phyloP scores from a whole-genome alignment of 1,140 invertebrate genomes.

The Mya arenaria region DNA sequence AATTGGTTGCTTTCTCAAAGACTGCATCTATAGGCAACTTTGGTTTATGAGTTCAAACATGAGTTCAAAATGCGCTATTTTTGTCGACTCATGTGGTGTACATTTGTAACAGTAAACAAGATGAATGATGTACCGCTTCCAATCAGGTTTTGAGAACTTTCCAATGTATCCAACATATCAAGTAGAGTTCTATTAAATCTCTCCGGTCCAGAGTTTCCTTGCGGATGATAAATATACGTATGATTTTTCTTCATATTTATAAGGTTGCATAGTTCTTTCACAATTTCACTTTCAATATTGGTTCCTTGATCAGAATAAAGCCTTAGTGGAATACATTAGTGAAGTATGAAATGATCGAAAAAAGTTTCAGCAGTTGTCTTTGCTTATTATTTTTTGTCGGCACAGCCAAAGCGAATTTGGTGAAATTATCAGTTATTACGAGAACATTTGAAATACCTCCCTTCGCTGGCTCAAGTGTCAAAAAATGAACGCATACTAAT shows the following conservation, averaged over 20 bases:
- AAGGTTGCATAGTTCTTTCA: conserved; percentile 42
- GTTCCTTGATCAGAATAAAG: conserved; percentile 49
- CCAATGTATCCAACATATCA: conserved; percentile 47
- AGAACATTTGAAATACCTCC: conserved; percentile 38
- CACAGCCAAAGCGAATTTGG: conserved; percentile 51
- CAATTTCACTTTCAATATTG: conserved; percentile 46
- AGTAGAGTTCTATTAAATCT: conserved; percentile 51
- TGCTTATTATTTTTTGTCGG: conserved; percentile 55
- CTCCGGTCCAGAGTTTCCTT: conserved; percentile 13
- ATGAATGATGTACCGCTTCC: conserved; percentile 42
- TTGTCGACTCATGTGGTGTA: conserved; percentile 54
- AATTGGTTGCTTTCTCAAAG: conserved; percentile 25
- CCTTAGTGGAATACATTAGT: conserved; percentile 45
- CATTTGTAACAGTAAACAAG: conserved; percentile 58
- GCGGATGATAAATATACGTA: conserved; percentile 29
- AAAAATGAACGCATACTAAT: conserved; percentile 31
- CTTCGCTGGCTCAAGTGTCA: conserved; percentile 43
- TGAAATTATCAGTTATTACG: conserved; percentile 56
- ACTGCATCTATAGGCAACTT: conserved; percentile 46
- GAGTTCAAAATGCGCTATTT: conserved; percentile 36
- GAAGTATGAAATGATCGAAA: conserved; percentile 40
- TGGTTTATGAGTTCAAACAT: conserved; percentile 54
- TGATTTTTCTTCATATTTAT: conserved; percentile 39
- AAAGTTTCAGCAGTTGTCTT: conserved; percentile 45
- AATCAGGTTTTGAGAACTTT: conserved; percentile 44